Evolutionary conservation across 2,888 invertebrate species (phyloP).

Genomic region (Oeneis ivallda): DNA sequence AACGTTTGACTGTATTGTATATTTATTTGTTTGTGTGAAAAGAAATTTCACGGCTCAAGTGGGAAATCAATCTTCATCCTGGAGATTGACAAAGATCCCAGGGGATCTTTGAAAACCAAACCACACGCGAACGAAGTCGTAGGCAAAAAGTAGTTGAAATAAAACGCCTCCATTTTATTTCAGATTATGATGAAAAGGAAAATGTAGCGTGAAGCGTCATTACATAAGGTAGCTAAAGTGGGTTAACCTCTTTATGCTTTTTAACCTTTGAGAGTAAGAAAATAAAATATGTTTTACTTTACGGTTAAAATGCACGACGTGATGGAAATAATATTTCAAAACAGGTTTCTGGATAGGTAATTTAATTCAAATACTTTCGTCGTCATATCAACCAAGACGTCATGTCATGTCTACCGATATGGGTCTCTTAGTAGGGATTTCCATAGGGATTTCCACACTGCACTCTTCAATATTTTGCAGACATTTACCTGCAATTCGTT

Average conservation of each 20-base stretch:
- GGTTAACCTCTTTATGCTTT: constrained; percentile 4
- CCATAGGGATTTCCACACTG: too few species aligned
- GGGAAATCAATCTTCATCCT: neutral
- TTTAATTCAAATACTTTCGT: neutral
- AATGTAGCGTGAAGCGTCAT: constrained; percentile 5
- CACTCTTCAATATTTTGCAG: too few species aligned
- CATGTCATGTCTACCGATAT: too few species aligned
- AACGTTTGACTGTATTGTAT: too few species aligned
- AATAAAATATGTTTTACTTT: constrained; percentile 1
- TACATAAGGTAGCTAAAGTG: constrained; percentile 10
- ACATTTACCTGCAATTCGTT: too few species aligned
- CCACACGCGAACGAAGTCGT: neutral
- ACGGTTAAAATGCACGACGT: neutral
- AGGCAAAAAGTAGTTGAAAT: neutral
- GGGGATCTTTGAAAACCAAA: neutral
- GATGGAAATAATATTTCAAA: neutral
- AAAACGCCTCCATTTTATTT: neutral
- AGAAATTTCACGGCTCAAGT: too few species aligned
- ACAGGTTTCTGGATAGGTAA: neutral
- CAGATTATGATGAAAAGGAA: neutral
- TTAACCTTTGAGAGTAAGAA: neutral
- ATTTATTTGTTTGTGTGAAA: too few species aligned
- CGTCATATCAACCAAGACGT: too few species aligned
- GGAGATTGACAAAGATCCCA: neutral
- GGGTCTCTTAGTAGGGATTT: too few species aligned